Percentiles rank a stretch among this genome's conserved stretches.
Evolutionary conservation across 2,797 vertebrate species (phyloP).

Genomic region (Bradypodion pumilum): DNA sequence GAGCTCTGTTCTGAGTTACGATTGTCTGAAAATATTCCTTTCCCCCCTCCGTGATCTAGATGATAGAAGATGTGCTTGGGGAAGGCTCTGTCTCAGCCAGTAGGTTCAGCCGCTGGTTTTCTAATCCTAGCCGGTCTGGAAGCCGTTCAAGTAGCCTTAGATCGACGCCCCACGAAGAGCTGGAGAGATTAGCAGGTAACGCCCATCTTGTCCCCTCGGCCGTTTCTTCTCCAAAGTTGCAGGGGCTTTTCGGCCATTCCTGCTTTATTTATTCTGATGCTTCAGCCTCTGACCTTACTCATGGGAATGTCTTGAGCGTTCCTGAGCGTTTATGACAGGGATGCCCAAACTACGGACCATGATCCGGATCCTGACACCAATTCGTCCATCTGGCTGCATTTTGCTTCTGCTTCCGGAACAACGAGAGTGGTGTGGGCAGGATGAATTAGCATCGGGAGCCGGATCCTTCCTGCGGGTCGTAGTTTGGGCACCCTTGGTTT

Average conservation of each 20-base stretch:
- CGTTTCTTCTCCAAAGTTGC: constrained; percentile 9
- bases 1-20: constrained; percentile 40
- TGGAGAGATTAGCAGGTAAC: constrained; percentile 94
- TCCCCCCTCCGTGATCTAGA: constrained; percentile 73
- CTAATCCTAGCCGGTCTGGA: constrained; percentile 90
- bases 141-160: constrained; percentile 94
- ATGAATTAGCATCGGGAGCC: too few species aligned
- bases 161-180: constrained; percentile 95
- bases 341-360: too few species aligned
- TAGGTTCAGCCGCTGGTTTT: constrained; percentile 97
- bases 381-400: too few species aligned
- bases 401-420: too few species aligned
- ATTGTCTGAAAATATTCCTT: constrained; percentile 36
- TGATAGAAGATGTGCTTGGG: constrained; percentile 97
- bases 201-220: constrained; percentile 4
- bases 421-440: too few species aligned
- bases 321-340: too few species aligned
- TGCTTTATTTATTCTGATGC: background rate
- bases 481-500: too few species aligned
- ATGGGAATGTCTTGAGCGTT: too few species aligned
- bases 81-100: constrained; percentile 91
- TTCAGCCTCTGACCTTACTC: background rate
- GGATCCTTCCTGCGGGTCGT: too few species aligned
- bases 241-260: constrained; percentile 28
- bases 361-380: too few species aligned